phyloP scores from a whole-genome alignment of 2,797 vertebrate genomes.

The Acipenser oxyrinchus region DNA sequence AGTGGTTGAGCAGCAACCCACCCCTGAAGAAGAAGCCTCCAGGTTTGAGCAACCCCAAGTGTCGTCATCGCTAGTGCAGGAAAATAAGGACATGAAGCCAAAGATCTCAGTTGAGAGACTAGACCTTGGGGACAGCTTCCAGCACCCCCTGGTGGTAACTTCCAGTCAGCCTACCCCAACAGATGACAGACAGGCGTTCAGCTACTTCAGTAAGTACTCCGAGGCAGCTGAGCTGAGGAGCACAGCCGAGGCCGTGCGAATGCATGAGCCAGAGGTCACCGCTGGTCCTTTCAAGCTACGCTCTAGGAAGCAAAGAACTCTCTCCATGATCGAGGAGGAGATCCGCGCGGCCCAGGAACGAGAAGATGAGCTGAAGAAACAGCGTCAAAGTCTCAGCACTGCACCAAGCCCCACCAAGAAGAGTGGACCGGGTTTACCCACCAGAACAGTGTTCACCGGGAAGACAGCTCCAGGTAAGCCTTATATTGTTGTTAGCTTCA shows the following conservation, averaged over 20 bases:
- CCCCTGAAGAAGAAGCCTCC: conserved; percentile 27
- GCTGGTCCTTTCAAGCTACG: conserved; percentile 89
- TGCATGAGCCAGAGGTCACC: conserved; percentile 70
- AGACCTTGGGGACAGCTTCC: too few species aligned
- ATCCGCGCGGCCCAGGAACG: conserved; percentile 91
- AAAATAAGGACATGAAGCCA: conserved; percentile 56
- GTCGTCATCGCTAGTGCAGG: conserved; percentile 53
- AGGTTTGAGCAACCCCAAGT: conserved; percentile 51
- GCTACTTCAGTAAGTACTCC: conserved; percentile 95
- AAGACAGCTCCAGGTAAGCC: conserved; percentile 83
- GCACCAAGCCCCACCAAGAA: conserved; percentile 55
- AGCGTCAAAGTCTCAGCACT: conserved; percentile 61
- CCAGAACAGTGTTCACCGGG: conserved; percentile 61
- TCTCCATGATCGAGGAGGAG: conserved; percentile 98
- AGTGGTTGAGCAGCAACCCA: conserved; percentile 26
- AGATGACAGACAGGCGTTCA: conserved; percentile 68
- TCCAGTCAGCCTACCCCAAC: too few species aligned
- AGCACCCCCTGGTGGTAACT: too few species aligned
- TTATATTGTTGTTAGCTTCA: too few species aligned
- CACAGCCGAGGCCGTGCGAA: conserved; percentile 70
- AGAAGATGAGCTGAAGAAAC: conserved; percentile 88
- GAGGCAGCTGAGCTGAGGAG: conserved; percentile 91
- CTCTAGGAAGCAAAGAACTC: conserved; percentile 86
- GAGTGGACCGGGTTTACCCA: conserved; percentile 59
- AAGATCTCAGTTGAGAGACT: too few species aligned